Conservation (phyloP, 2,797 vertebrate species). For the Sparidentex hasta region DNA sequence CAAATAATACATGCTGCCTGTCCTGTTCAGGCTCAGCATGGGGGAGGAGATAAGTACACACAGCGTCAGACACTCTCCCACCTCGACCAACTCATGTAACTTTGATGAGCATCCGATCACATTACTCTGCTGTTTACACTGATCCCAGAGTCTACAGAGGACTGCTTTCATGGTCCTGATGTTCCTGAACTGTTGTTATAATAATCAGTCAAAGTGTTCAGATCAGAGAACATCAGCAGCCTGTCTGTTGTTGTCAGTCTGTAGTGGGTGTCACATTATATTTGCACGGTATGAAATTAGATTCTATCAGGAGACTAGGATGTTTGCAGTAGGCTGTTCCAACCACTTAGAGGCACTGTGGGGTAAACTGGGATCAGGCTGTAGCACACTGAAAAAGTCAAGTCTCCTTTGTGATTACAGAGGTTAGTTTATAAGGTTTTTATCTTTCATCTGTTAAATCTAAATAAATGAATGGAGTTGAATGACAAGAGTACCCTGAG, state of each 20-base stretch:
- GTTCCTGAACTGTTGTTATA: too few species aligned
- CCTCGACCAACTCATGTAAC: slow-evolving; percentile 29
- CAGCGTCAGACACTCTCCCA: neutral
- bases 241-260: neutral
- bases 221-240: neutral
- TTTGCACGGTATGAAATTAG: neutral
- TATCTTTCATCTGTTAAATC: too few species aligned
- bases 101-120: slow-evolving; percentile 45
- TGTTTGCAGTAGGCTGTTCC: neutral
- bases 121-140: slow-evolving; percentile 18
- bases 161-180: neutral
- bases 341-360: neutral
- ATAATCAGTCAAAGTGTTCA: neutral
- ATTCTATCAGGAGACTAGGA: neutral
- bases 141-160: too few species aligned
- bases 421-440: too few species aligned
- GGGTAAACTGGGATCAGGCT: too few species aligned
- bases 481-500: too few species aligned
- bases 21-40: neutral
- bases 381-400: neutral
- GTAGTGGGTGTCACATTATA: neutral
- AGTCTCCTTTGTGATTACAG: neutral
- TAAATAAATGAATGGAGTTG: too few species aligned
- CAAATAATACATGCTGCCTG: slow-evolving; percentile 45
- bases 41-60: slow-evolving; percentile 12